Evolutionary conservation across 2,888 invertebrate species (phyloP).

Genomic region (Ormia ochracea): DNA sequence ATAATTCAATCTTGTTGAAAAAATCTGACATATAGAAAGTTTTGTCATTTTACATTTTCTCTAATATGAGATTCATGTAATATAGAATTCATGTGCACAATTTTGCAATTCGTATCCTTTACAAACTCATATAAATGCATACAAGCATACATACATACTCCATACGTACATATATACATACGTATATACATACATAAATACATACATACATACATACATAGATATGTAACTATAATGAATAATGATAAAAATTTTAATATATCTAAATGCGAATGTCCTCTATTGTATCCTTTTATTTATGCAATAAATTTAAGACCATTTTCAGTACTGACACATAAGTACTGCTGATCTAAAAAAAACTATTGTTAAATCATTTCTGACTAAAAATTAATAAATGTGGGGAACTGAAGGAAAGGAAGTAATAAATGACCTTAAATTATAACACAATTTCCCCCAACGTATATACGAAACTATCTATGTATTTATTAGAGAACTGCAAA

Average conservation of each 20-base stretch:
- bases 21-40: background rate
- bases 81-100: slow-evolving; percentile 24
- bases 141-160: no score
- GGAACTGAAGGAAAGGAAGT: slow-evolving; percentile 1
- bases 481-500: no score
- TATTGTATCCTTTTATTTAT: slow-evolving; percentile 56
- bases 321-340: slow-evolving; percentile 30
- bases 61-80: background rate
- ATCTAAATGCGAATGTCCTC: slow-evolving; percentile 49
- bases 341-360: slow-evolving; percentile 10
- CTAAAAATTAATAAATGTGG: slow-evolving; percentile 25
- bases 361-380: slow-evolving; percentile 46
- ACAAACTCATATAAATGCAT: background rate
- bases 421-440: slow-evolving; percentile 61
- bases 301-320: slow-evolving; percentile 55
- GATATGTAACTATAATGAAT: slow-evolving; percentile 35
- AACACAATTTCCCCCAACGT: slow-evolving; percentile 49
- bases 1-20: slow-evolving; percentile 37
- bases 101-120: slow-evolving; percentile 15
- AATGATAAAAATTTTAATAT: slow-evolving; percentile 41
- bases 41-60: background rate
- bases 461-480: background rate
- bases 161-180: no score
- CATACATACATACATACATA: no score
- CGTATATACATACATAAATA: no score